These are phyloP conservation scores for Forbesichthys agassizii DNA, from an alignment of 2,113 vertebrate species.

Conservation along the genomic window DNA sequence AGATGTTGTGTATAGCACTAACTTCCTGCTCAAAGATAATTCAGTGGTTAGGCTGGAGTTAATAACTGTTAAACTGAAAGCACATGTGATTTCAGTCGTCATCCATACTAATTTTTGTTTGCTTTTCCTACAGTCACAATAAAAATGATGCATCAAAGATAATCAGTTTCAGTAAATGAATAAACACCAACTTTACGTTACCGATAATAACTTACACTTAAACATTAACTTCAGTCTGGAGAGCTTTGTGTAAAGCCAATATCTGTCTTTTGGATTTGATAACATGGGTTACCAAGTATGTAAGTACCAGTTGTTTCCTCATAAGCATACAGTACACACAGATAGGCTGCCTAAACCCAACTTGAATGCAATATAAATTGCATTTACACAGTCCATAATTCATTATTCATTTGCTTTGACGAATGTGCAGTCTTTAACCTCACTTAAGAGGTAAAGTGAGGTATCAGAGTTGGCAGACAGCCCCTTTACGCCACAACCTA, in stretches of 20 bases:
- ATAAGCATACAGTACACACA: not conserved
- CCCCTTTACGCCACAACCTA: constrained; percentile 29
- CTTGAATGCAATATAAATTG: not conserved
- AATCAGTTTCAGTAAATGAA: too few species aligned
- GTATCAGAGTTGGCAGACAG: constrained; percentile 51
- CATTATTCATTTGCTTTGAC: constrained; percentile 21
- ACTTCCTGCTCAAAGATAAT: constrained; percentile 30
- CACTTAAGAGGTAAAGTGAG: constrained; percentile 28
- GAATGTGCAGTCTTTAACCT: constrained; percentile 43
- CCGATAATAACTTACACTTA: too few species aligned
- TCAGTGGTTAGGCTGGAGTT: too few species aligned
- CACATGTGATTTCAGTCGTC: too few species aligned
- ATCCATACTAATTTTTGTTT: too few species aligned
- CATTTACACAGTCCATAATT: constrained; percentile 11
- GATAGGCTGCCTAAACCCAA: not conserved
- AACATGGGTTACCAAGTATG: constrained; percentile 1
- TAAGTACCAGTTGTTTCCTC: constrained; percentile 31
- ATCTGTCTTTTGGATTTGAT: too few species aligned
- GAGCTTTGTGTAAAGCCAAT: too few species aligned
- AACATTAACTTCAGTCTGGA: too few species aligned
- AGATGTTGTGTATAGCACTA: constrained; percentile 47
- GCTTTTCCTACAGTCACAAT: too few species aligned
- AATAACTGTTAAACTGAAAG: too few species aligned
- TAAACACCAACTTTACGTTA: too few species aligned
- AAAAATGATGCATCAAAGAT: too few species aligned